Conservation (phyloP, 2,797 vertebrate species). For the Onychomys leucogaster region DNA sequence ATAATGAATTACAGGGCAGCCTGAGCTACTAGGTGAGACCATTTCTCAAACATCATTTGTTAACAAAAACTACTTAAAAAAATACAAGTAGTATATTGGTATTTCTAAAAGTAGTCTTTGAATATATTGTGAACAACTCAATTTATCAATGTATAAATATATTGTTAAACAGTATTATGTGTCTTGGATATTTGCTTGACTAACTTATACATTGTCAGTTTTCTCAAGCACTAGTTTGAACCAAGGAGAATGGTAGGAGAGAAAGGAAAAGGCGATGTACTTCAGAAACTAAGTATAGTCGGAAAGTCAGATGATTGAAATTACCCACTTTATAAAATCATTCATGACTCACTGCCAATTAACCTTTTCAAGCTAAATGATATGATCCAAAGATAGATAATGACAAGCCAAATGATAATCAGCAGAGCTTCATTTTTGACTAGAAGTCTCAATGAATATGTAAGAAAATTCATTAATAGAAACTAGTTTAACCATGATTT, state of each 20-base stretch:
- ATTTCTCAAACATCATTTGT: too few species aligned
- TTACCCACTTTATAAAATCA: constrained; percentile 53
- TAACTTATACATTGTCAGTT: not conserved
- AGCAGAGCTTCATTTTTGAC: constrained; percentile 13
- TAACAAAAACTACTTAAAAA: not conserved
- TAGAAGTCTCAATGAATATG: not conserved
- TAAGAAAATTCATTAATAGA: not conserved
- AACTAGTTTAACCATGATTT: not conserved
- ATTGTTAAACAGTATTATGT: not conserved
- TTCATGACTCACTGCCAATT: constrained; percentile 29
- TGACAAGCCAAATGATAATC: constrained; percentile 11
- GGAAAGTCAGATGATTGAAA: constrained; percentile 28
- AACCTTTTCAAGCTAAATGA: constrained; percentile 61
- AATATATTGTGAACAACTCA: not conserved
- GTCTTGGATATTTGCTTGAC: not conserved
- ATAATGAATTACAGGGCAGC: not conserved
- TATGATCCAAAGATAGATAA: constrained; percentile 50
- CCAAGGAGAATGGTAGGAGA: not conserved
- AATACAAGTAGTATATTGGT: not conserved
- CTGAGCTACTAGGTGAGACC: not conserved
- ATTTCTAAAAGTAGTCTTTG: not conserved
- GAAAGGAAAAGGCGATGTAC: not conserved
- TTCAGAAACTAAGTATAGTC: constrained; percentile 16
- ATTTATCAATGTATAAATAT: not conserved
- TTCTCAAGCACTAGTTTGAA: not conserved